Conservation (phyloP, 2,888 invertebrate genomes). For the Entomobrya proxima region DNA sequence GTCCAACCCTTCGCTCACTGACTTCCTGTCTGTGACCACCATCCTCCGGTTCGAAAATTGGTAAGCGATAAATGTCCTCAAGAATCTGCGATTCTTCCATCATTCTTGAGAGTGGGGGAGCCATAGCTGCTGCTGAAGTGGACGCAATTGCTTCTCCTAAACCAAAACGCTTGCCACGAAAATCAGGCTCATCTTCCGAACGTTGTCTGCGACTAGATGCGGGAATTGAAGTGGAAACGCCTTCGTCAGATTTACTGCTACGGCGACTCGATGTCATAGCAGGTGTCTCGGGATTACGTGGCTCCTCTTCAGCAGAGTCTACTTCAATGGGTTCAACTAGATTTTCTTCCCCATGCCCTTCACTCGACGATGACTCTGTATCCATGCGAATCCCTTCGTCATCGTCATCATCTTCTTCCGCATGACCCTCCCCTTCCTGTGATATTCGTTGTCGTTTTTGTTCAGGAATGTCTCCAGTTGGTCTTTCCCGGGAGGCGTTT, state of each 20-base stretch:
- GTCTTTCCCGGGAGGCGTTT: slow-evolving; percentile 43
- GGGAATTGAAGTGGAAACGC: slow-evolving; percentile 45
- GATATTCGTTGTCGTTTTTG: slow-evolving; percentile 37
- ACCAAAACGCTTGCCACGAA: background rate
- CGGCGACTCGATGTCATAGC: background rate
- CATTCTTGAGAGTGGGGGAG: slow-evolving; percentile 29
- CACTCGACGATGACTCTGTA: slow-evolving; percentile 23
- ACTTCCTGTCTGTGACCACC: background rate
- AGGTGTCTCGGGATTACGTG: background rate
- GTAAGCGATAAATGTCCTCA: slow-evolving; percentile 57
- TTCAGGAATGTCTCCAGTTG: background rate
- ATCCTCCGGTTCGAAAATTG: slow-evolving; percentile 53
- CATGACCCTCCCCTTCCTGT: background rate
- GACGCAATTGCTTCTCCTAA: slow-evolving; percentile 40
- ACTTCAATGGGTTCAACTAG: background rate
- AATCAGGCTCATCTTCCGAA: slow-evolving; percentile 93
- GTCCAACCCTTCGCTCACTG: background rate
- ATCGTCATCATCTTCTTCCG: slow-evolving; percentile 11
- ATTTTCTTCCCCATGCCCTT: slow-evolving; percentile 14
- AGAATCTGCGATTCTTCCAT: slow-evolving; percentile 30
- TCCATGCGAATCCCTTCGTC: slow-evolving; percentile 52
- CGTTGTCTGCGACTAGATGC: slow-evolving; percentile 37
- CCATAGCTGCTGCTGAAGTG: slow-evolving; percentile 49
- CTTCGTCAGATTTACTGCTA: slow-evolving; percentile 29
- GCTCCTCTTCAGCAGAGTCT: background rate